A percentile compares a stretch with the other conserved stretches of the same genome.
phyloP scores from a whole-genome alignment of 2,888 invertebrate species.

The Muschampia plurimacula region DNA sequence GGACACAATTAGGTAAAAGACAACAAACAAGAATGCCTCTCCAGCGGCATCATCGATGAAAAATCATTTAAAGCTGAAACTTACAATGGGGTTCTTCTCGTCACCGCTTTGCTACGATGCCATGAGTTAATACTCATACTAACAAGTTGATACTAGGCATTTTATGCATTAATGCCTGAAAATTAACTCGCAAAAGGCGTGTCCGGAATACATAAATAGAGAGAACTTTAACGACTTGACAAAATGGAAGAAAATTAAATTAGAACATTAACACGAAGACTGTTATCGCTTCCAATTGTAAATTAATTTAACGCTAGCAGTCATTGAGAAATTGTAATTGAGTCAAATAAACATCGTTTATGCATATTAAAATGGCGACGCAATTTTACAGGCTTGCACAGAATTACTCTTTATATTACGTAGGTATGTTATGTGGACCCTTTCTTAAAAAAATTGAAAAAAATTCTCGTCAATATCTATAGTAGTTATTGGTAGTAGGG shows the following conservation, averaged over 20 bases:
- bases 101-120: background rate
- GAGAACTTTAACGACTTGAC: slow-evolving; percentile 75
- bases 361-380: slow-evolving; percentile 26
- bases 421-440: too few species aligned
- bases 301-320: slow-evolving; percentile 61
- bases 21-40: too few species aligned
- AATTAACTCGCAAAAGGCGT: slow-evolving; percentile 76
- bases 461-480: too few species aligned
- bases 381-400: background rate
- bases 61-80: too few species aligned
- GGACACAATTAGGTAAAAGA: too few species aligned
- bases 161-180: slow-evolving; percentile 43
- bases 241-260: slow-evolving; percentile 80
- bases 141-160: background rate
- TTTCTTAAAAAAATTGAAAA: too few species aligned
- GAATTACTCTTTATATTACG: too few species aligned
- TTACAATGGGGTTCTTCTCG: background rate
- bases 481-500: too few species aligned
- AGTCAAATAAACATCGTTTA: slow-evolving; percentile 33
- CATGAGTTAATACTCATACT: background rate
- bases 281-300: slow-evolving; percentile 59
- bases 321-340: slow-evolving; percentile 46
- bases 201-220: slow-evolving; percentile 66
- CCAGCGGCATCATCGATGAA: too few species aligned
- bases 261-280: slow-evolving; percentile 60